Evolutionary conservation across 92 coral and sea anemone species (phyloP).

Genomic region (Zoanthus gigantus): DNA sequence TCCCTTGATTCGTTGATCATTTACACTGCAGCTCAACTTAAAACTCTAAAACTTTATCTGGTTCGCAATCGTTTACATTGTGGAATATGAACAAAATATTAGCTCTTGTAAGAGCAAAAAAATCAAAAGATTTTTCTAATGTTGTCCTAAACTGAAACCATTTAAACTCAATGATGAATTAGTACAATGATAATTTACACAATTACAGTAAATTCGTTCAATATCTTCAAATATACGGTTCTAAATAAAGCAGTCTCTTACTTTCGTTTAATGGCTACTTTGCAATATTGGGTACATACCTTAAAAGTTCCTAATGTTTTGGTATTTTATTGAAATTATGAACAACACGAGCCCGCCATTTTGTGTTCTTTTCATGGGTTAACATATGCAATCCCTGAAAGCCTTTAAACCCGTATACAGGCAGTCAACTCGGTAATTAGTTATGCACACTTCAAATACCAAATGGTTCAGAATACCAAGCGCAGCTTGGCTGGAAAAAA

Average conservation of each 20-base stretch:
- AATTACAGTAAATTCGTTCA: neutral
- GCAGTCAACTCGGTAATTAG: slow-evolving; percentile 14
- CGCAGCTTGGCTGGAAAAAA: slow-evolving; percentile 9
- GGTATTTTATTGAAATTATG: neutral
- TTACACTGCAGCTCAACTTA: neutral
- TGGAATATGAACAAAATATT: neutral
- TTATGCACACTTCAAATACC: slow-evolving; percentile 46
- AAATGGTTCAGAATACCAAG: neutral
- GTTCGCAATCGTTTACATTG: neutral
- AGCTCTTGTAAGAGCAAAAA: neutral
- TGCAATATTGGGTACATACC: slow-evolving; percentile 5
- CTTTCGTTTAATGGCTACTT: neutral
- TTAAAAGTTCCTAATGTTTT: slow-evolving; percentile 15
- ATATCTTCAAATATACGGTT: neutral
- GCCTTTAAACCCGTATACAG: slow-evolving; percentile 19
- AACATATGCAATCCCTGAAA: neutral
- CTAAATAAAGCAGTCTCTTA: slow-evolving; percentile 6
- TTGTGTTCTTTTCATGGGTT: neutral
- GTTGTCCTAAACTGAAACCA: neutral
- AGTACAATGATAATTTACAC: neutral
- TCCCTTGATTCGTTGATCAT: neutral
- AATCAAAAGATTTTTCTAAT: neutral
- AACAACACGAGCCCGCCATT: neutral
- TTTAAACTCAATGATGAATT: neutral
- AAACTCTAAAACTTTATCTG: neutral